These are phyloP conservation scores for Allacma fusca DNA, from an alignment of 2,888 invertebrate species.

Conservation along the genomic window DNA sequence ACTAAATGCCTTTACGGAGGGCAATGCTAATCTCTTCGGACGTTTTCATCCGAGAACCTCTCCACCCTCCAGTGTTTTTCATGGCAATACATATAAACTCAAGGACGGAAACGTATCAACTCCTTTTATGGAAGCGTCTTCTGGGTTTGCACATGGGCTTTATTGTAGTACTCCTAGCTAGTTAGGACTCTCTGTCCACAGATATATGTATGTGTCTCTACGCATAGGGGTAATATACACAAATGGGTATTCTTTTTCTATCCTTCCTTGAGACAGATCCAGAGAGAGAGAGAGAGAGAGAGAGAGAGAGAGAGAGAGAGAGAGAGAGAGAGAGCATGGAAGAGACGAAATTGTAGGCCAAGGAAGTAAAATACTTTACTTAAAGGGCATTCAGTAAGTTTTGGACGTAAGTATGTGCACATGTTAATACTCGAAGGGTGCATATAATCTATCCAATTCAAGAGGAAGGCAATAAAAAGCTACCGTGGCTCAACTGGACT, in stretches of 20 bases:
- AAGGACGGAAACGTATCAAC: too few relatives aligned
- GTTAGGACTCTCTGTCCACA: too few relatives aligned
- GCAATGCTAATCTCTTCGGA: constrained; percentile 35
- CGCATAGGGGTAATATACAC: too few relatives aligned
- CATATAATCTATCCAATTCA: constrained; percentile 22
- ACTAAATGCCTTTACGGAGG: constrained; percentile 21
- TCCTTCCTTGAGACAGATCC: neutral
- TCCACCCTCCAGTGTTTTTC: constrained; percentile 12
- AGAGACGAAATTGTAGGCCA: neutral
- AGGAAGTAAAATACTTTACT: too few relatives aligned
- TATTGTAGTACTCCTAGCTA: too few relatives aligned
- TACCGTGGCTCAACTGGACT: constrained; percentile 32
- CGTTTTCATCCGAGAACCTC: constrained; percentile 16
- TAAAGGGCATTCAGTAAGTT: too few relatives aligned
- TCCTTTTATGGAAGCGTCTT: too few relatives aligned
- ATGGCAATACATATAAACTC: neutral
- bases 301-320: neutral
- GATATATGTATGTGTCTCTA: too few relatives aligned
- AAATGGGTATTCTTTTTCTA: too few relatives aligned
- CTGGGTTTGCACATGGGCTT: too few relatives aligned
- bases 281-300: neutral
- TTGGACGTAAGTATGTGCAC: too few relatives aligned
- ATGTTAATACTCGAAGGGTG: too few relatives aligned
- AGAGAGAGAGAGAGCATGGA: neutral
- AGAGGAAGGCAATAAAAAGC: constrained; percentile 34